phyloP scores from a whole-genome alignment of 2,797 vertebrate genomes.

The Glyptemys insculpta region DNA sequence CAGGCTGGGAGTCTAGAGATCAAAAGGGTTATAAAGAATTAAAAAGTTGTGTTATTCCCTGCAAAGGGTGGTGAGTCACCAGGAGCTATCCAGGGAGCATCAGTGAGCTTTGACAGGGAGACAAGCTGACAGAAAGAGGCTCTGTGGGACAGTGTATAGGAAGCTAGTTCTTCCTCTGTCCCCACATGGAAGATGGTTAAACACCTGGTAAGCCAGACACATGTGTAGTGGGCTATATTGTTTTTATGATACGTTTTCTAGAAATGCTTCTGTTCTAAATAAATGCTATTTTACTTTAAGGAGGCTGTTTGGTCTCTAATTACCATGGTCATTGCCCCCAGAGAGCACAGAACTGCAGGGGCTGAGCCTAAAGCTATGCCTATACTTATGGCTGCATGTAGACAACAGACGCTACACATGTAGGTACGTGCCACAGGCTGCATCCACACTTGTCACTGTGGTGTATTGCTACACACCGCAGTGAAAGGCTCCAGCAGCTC shows the following conservation, averaged over 20 bases:
- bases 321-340: not conserved
- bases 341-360: not conserved
- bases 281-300: not conserved
- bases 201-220: not conserved
- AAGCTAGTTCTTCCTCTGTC: not conserved
- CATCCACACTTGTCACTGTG: too few species aligned
- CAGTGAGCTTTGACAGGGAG: fast-evolving
- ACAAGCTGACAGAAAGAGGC: fast-evolving
- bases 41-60: not conserved
- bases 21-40: fast-evolving
- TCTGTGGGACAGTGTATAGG: not conserved
- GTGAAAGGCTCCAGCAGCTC: not conserved
- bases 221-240: not conserved
- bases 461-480: not conserved
- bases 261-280: not conserved
- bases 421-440: not conserved
- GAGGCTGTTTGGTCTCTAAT: not conserved
- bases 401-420: not conserved
- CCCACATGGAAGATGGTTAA: not conserved
- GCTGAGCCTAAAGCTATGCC: not conserved
- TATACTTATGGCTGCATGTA: not conserved
- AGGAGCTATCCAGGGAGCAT: not conserved
- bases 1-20: not conserved
- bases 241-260: not conserved
- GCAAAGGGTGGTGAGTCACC: fast-evolving